phyloP scores from a whole-genome alignment of 2,888 invertebrate species.

The Trissolcus japonicus region DNA sequence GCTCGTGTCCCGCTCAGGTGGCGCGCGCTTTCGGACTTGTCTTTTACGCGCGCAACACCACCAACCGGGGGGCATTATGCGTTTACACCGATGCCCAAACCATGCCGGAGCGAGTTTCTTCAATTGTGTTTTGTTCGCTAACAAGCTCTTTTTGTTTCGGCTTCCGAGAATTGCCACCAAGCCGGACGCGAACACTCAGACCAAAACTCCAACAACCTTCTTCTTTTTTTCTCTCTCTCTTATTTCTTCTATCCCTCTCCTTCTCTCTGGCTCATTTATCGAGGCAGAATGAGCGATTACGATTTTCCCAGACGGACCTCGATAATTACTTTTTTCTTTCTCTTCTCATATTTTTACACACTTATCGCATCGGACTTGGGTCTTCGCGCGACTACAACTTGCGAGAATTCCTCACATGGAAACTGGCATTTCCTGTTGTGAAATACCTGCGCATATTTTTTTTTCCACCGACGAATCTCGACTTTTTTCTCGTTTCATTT shows the following conservation, averaged over 20 bases:
- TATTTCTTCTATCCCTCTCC: no score
- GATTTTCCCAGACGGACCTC: slow-evolving; percentile 10
- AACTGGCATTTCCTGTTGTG: slow-evolving; percentile 46
- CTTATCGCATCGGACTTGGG: slow-evolving; percentile 26
- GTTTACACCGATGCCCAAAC: slow-evolving; percentile 30
- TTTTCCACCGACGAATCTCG: neutral
- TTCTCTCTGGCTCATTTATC: neutral
- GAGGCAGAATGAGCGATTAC: slow-evolving; percentile 3
- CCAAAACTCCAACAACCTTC: neutral
- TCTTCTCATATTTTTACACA: slow-evolving; percentile 7
- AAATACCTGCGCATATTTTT: slow-evolving; percentile 36
- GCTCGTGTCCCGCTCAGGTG: slow-evolving; percentile 53
- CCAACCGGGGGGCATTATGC: slow-evolving; percentile 41
- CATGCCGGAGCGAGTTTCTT: slow-evolving; percentile 20
- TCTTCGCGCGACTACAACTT: slow-evolving; percentile 15
- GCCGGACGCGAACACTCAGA: neutral
- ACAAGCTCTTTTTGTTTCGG: slow-evolving; percentile 45
- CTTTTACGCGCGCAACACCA: slow-evolving; percentile 36
- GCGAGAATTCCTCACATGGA: slow-evolving; percentile 34
- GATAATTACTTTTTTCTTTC: slow-evolving; percentile 28
- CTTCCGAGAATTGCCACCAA: slow-evolving; percentile 27
- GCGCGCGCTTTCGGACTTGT: slow-evolving; percentile 35
- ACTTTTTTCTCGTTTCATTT: slow-evolving; percentile 1
- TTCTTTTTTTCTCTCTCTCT: neutral
- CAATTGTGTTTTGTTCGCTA: slow-evolving; percentile 37